Evolutionary conservation across 2,888 invertebrate genomes (phyloP), one percentile per base, ranked within the genome.

Genomic region (Sinopyrophorus schimmeli): DNA sequence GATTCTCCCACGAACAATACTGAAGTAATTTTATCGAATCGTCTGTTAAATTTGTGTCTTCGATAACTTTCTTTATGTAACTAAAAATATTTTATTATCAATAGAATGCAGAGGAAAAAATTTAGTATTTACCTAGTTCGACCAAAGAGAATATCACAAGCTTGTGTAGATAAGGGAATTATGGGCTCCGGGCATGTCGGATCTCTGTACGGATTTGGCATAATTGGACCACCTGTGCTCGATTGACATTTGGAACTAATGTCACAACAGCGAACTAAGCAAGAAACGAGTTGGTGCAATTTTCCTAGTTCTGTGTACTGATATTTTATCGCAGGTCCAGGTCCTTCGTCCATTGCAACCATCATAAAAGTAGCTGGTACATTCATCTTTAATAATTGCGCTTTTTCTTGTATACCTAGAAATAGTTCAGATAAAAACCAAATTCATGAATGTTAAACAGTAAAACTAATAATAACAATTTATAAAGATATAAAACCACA

Each of bases 1-100:
- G 92, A 76, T 97, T 95, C 74, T 97, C 97, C 96, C 96, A 97
- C 67, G 92, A 92, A 72, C 94, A 86, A 75, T 91, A 97, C 77
- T 95, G 91, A 21, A 97, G 75, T 50, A 97, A 76, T 68, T 92
- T 87, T 28, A 92, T 81, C 2, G 92, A 90, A 58, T 97, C 96
- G 57, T 97, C 96, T 34, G 91, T 89, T 27, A 87, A 85, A 73
- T 91, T 92, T 30, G 92, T 89, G 68, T 97, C 96, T 74, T 96
- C 96, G 9, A 96, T 91, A 27, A 97, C 77, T 74, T 96, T 96
- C 73, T 97, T 97, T 67, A 96, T 87, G 70, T 92, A 94, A 59
- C 87, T 88, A n/a, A n/a, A n/a, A 17, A 28, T n/a, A n/a, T n/a
- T n/a, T n/a, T n/a, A n/a, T n/a, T n/a, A n/a, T n/a, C n/a, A n/a